Evolutionary conservation across 2,888 invertebrate genomes (phyloP).

Genomic region (Acleris sparsana): DNA sequence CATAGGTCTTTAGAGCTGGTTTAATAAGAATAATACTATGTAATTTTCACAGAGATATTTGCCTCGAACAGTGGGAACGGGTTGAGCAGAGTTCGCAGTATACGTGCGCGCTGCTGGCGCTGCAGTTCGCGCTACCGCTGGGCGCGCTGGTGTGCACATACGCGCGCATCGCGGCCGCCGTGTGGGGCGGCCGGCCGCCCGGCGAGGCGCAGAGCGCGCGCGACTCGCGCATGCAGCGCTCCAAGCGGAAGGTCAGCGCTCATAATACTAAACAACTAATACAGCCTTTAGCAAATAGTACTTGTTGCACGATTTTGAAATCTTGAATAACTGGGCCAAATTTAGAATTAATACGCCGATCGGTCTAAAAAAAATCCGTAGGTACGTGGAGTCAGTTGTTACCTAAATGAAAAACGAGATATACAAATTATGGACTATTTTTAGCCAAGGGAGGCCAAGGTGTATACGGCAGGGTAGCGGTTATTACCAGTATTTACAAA

Average conservation of each 20-base stretch:
- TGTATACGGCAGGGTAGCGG: too few relatives aligned
- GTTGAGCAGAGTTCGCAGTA: slow-evolving; percentile 87
- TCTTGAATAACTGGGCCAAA: too few relatives aligned
- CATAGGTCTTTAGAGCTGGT: slow-evolving; percentile 1
- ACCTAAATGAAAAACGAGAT: too few relatives aligned
- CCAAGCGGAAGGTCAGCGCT: slow-evolving; percentile 90
- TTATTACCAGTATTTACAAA: too few relatives aligned
- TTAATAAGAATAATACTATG: slow-evolving; percentile 24
- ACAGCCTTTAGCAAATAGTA: too few relatives aligned
- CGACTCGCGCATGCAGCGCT: slow-evolving; percentile 92
- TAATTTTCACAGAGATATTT: slow-evolving; percentile 85
- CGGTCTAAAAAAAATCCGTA: too few relatives aligned
- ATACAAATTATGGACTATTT: too few relatives aligned
- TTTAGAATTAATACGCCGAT: too few relatives aligned
- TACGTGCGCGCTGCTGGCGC: slow-evolving; percentile 89
- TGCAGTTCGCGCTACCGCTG: slow-evolving; percentile 94
- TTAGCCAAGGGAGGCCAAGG: too few relatives aligned
- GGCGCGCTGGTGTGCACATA: slow-evolving; percentile 92
- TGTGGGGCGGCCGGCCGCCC: slow-evolving; percentile 93
- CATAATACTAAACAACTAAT: slow-evolving; percentile 43
- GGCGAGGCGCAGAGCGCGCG: slow-evolving; percentile 93
- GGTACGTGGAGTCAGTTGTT: too few relatives aligned
- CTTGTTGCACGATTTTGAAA: too few relatives aligned
- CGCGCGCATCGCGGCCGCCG: slow-evolving; percentile 91
- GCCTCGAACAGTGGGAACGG: slow-evolving; percentile 88